phyloP scores from a whole-genome alignment of 2,113 vertebrate species.

The Dasyornis broadbenti region DNA sequence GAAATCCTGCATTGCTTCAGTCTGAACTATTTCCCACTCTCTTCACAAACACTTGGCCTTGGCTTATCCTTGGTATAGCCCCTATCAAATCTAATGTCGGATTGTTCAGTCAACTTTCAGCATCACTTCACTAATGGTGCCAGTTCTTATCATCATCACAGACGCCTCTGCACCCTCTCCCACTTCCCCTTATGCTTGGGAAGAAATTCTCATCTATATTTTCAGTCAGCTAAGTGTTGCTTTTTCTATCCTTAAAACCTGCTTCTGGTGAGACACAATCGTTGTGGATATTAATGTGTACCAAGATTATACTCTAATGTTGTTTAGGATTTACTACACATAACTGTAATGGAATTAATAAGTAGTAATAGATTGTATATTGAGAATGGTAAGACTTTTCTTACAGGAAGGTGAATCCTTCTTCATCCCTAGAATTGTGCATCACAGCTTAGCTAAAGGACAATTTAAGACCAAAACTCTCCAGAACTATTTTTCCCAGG shows the following conservation, averaged over 20 bases:
- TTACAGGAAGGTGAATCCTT: not conserved
- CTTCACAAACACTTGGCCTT: conserved; percentile 53
- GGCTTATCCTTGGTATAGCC: not conserved
- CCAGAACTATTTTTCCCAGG: not conserved
- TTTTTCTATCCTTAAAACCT: not conserved
- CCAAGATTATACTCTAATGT: not conserved
- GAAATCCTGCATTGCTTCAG: not conserved
- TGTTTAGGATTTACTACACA: not conserved
- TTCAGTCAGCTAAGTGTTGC: not conserved
- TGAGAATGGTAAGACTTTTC: not conserved
- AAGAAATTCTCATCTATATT: not conserved
- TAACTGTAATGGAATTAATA: not conserved
- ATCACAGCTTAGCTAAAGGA: not conserved
- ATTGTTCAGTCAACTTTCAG: conserved; percentile 5
- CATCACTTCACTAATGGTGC: conserved; percentile 51
- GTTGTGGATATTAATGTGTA: not conserved
- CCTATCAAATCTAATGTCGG: conserved; percentile 18
- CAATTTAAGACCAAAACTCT: not conserved
- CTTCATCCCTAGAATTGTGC: not conserved
- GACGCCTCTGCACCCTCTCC: conserved; percentile 14
- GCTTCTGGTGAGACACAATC: not conserved
- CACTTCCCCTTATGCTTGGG: not conserved
- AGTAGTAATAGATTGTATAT: not conserved
- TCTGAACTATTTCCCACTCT: conserved; percentile 21
- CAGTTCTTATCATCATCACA: conserved; percentile 49